Evolutionary conservation across 2,113 vertebrate genomes (phyloP), one percentile per base, ranked within the genome.

Genomic region (Cettia cetti): DNA sequence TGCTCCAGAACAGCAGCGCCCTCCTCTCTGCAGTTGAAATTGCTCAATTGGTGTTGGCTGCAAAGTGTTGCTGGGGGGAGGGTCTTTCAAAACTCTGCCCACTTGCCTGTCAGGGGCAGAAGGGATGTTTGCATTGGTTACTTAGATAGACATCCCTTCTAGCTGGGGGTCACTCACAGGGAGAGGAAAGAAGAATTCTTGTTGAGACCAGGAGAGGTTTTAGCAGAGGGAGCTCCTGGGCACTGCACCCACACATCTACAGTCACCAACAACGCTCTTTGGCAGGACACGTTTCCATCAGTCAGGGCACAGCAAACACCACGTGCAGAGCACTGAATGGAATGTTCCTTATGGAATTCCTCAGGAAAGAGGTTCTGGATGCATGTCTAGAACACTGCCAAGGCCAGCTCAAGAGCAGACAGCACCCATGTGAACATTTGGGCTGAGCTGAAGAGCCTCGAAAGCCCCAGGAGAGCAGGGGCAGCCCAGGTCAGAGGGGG

Each of bases 21-120:
- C 97, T 90, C 97, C 97, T 95, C 97, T 97, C 94, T 97, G 97
- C 72, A 97, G 93, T 90, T 97, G 97, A n/a, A 97, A 97, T 61
- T 97, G 97, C 77, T 97, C 97, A 82, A 97, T 80, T 30, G 96
- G 93, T 49, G 95, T 90, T 77, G 96, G 92, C 76, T 97, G 97
- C 90, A 97, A 94, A 65, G 69, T 82, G 94, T 90, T 97, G 96
- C 84, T 94, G 77, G 97, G 63, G 40, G 97, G 69, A 82, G 96
- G 93, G 52, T 97, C 97, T 92, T 97, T 97, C 92, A 97, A 87
- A 95, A 97, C 97, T 96, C 97, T 96, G 86, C 97, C 97, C 74
- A 97, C 97, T 97, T 97, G 97, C 96, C 97, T 97, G 93, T 93
- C 53, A 95, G 77, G 77, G 77, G 64, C 42, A 92, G 59, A 97